Percentiles rank a stretch among this genome's conserved stretches.
These are phyloP conservation scores for Phyllostomus discolor DNA, from an alignment of 2,113 vertebrate genomes.

Conservation along the genomic window DNA sequence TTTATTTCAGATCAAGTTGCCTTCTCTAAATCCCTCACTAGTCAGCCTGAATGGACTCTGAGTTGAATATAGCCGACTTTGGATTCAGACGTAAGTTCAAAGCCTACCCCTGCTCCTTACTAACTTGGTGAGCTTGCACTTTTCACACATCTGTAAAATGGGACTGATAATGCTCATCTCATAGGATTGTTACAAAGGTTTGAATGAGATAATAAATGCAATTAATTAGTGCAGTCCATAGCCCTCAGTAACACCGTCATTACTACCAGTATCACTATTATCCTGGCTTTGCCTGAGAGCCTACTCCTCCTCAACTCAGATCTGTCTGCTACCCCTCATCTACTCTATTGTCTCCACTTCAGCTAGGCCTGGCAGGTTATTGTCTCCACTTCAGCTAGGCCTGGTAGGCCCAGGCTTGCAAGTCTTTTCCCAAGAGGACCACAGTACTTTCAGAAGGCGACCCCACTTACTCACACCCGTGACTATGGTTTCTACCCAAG, in stretches of 20 bases:
- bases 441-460: neutral
- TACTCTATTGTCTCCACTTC: neutral
- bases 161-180: neutral
- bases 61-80: neutral
- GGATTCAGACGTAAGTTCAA: neutral
- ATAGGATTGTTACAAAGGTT: neutral
- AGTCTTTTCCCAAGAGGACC: neutral
- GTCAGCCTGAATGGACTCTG: neutral
- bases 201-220: neutral
- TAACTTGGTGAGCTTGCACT: neutral
- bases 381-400: neutral
- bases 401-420: neutral
- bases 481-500: neutral
- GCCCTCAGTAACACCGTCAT: neutral
- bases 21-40: neutral
- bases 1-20: neutral
- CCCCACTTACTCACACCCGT: accelerated
- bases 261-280: neutral
- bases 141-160: neutral
- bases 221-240: neutral
- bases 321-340: neutral
- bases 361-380: neutral
- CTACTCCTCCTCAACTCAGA: neutral
- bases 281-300: neutral
- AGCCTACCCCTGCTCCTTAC: neutral